Evolutionary conservation across 2,113 vertebrate genomes (phyloP).

Genomic region (Eulemur rufifrons): DNA sequence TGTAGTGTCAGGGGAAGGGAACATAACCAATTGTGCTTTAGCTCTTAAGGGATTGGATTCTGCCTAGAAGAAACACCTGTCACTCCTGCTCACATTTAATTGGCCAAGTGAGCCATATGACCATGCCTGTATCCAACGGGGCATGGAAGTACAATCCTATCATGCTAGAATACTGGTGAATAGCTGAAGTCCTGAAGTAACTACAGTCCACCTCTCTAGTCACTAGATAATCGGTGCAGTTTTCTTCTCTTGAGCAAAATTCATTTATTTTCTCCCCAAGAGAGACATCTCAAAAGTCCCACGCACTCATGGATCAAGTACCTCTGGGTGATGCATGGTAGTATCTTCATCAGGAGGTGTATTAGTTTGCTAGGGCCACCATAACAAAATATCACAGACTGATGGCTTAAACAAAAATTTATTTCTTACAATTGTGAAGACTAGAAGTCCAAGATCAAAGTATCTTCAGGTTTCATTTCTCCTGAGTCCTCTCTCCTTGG

Average conservation of each 20-base stretch:
- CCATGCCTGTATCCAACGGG: not conserved
- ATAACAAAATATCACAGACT: not conserved
- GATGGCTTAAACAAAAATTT: not conserved
- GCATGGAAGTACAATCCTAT: not conserved
- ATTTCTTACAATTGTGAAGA: not conserved
- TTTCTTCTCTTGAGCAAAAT: not conserved
- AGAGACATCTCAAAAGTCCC: not conserved
- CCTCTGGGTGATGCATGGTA: not conserved
- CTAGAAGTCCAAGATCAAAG: not conserved
- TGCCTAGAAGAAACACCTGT: not conserved
- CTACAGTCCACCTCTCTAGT: not conserved
- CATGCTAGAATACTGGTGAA: not conserved
- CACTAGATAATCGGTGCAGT: not conserved
- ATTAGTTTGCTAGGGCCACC: not conserved
- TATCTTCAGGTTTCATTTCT: not conserved
- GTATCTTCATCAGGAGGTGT: not conserved
- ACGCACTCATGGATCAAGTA: not conserved
- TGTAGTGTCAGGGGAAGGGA: not conserved
- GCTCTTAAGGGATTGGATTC: not conserved
- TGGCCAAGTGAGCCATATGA: not conserved
- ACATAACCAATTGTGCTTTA: not conserved
- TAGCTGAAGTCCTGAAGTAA: not conserved
- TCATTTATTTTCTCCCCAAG: not conserved
- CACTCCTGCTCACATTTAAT: not conserved
- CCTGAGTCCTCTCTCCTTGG: not conserved